These are phyloP conservation scores for Hyles euphorbiae DNA, from an alignment of 1,140 invertebrate genomes.

Conservation along the genomic window DNA sequence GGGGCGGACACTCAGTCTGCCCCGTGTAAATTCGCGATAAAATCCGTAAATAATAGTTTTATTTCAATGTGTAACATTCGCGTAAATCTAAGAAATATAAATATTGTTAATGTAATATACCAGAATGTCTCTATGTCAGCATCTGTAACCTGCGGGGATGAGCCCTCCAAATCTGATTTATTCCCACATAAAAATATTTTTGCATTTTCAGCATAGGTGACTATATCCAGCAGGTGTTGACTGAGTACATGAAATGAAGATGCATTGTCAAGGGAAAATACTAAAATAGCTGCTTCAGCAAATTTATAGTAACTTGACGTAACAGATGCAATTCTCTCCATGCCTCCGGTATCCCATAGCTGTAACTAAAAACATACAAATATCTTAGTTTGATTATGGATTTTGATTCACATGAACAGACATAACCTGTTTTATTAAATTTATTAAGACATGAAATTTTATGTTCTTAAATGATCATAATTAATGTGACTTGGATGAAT, in stretches of 20 bases:
- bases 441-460: too few relatives aligned
- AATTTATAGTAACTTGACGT: conserved; percentile 96
- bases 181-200: conserved; percentile 96
- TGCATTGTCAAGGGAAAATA: conserved; percentile 92
- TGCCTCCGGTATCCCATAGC: conserved; percentile 95
- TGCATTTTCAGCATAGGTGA: conserved; percentile 94
- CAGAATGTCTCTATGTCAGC: conserved; percentile 94
- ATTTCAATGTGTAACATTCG: too few relatives aligned
- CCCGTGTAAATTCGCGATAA: too few relatives aligned
- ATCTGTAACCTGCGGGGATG: conserved; percentile 87
- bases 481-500: too few relatives aligned
- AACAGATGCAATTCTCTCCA: conserved; percentile 95
- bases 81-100: too few relatives aligned
- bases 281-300: conserved; percentile 92
- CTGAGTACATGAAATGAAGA: conserved; percentile 94
- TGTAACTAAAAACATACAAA: conserved; percentile 79
- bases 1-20: too few relatives aligned
- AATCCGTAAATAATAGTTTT: too few relatives aligned
- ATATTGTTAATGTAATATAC: conserved; percentile 60
- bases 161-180: conserved; percentile 87
- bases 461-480: too few relatives aligned
- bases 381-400: too few relatives aligned
- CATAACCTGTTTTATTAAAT: too few relatives aligned
- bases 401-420: too few relatives aligned
- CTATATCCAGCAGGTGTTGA: conserved; percentile 92